These are phyloP conservation scores for Ferdinandea cuprea DNA, from an alignment of 2,888 invertebrate species.

Conservation along the genomic window DNA sequence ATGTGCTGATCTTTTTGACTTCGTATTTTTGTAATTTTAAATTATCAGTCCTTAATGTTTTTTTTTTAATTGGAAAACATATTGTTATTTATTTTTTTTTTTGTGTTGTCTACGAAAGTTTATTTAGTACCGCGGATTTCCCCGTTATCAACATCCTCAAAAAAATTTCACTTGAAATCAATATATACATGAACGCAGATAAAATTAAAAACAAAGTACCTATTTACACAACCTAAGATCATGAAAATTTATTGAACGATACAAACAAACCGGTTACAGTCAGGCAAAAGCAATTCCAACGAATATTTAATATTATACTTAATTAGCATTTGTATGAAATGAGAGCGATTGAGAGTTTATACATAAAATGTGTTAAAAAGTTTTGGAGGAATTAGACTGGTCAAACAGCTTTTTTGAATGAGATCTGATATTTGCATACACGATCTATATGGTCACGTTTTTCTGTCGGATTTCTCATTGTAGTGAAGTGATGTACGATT, in stretches of 20 bases:
- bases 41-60: not conserved
- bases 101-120: not conserved
- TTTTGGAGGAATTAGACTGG: too few species aligned
- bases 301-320: not conserved
- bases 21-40: constrained; percentile 9
- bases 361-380: constrained; percentile 18
- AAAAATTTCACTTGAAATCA: not conserved
- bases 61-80: constrained; percentile 20
- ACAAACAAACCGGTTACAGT: constrained; percentile 15
- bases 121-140: constrained; percentile 6
- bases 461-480: too few species aligned
- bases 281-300: constrained; percentile 1
- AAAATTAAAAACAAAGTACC: too few species aligned
- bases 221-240: not conserved
- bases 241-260: not conserved
- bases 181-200: not conserved
- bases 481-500: too few species aligned
- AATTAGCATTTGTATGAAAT: constrained; percentile 41
- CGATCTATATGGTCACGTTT: too few species aligned
- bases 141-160: not conserved
- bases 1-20: constrained; percentile 42
- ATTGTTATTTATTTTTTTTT: too few species aligned
- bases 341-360: not conserved
- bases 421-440: too few species aligned
- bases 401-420: too few species aligned